Evolutionary conservation across 1,140 invertebrate genomes (phyloP).

Genomic region (Eufriesea mexicana): DNA sequence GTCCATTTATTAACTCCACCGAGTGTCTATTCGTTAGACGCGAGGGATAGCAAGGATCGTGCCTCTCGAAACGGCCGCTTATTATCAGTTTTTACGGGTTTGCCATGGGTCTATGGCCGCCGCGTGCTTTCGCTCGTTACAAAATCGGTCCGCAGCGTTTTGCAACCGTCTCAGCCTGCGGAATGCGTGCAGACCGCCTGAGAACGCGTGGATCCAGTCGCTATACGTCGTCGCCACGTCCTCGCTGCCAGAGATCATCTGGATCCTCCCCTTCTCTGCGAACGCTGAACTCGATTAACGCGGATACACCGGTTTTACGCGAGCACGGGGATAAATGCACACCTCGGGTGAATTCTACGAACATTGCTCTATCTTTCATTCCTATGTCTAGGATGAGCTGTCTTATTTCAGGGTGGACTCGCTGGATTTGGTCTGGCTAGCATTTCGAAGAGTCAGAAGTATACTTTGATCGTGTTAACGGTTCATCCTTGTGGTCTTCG

Average conservation of each 20-base stretch:
- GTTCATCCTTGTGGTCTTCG: too few relatives aligned
- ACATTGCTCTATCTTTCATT: background rate
- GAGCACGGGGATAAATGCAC: conserved; percentile 18
- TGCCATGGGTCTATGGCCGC: background rate
- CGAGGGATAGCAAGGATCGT: background rate
- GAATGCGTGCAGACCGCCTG: background rate
- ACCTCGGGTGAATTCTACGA: background rate
- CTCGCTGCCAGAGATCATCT: too few relatives aligned
- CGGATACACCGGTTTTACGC: background rate
- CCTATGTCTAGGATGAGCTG: background rate
- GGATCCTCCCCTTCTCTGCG: background rate
- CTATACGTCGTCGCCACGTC: too few relatives aligned
- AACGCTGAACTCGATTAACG: background rate
- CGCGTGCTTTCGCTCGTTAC: conserved; percentile 56
- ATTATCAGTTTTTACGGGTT: conserved; percentile 34
- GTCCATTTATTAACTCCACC: conserved; percentile 31
- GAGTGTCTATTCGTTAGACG: conserved; percentile 20
- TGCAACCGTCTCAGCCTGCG: conserved; percentile 18
- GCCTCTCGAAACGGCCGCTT: conserved; percentile 21
- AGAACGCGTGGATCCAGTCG: background rate
- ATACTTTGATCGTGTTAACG: too few relatives aligned
- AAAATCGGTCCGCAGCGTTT: conserved; percentile 45
- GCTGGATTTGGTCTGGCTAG: too few relatives aligned
- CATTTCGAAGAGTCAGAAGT: too few relatives aligned
- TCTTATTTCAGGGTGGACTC: too few relatives aligned